Conservation (phyloP, 1,140 invertebrate species). For the Zeugodacus cucurbitae region DNA sequence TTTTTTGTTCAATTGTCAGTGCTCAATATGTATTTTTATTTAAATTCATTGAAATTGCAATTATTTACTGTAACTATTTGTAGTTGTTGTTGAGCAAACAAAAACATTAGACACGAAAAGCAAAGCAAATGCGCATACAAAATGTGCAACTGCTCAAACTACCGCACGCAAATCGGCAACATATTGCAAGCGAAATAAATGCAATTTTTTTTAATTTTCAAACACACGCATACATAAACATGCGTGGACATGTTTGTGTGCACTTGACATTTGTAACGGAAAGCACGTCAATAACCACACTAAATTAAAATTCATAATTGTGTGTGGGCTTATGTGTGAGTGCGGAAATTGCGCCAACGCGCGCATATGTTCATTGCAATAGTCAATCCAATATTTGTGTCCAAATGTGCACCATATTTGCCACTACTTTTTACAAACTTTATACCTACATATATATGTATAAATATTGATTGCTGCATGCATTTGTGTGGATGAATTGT, state of each 20-base stretch:
- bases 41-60: not conserved
- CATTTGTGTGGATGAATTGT: not conserved
- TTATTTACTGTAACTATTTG: not conserved
- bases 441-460: not conserved
- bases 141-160: not conserved
- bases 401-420: not conserved
- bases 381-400: not conserved
- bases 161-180: not conserved
- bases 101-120: not conserved
- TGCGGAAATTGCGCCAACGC: not conserved
- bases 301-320: conserved; percentile 24
- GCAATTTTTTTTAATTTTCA: too few species aligned
- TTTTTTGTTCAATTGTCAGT: not conserved
- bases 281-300: not conserved
- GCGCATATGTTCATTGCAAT: not conserved
- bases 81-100: not conserved
- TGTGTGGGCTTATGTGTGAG: not conserved
- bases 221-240: not conserved
- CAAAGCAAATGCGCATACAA: not conserved
- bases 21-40: not conserved
- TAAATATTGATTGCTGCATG: not conserved
- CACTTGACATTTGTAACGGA: not conserved
- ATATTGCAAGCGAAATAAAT: not conserved
- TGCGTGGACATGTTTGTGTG: not conserved
- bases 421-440: not conserved